Conservation (phyloP, 2,888 invertebrate species). For the Drosophila putrida region DNA sequence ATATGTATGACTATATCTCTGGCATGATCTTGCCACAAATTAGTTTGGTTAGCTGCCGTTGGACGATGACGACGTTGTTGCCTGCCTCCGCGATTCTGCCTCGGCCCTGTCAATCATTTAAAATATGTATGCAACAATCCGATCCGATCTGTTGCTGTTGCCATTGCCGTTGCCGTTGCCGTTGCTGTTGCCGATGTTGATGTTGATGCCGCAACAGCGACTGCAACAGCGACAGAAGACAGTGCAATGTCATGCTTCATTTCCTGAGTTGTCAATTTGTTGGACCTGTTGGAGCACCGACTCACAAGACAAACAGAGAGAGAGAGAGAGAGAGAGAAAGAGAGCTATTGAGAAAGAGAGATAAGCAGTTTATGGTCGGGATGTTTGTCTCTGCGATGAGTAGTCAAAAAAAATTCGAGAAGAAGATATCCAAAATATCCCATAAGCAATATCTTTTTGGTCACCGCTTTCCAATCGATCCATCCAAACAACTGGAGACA, state of each 20-base stretch:
- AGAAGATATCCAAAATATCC: constrained; percentile 20
- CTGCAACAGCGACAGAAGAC: constrained; percentile 43
- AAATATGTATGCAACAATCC: constrained; percentile 47
- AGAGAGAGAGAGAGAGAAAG: neutral
- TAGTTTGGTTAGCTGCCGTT: constrained; percentile 79
- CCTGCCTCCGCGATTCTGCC: constrained; percentile 41
- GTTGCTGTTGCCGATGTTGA: constrained; percentile 25
- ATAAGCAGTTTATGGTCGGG: constrained; percentile 50
- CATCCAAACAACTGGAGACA: constrained; percentile 15
- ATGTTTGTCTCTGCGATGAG: constrained; percentile 42
- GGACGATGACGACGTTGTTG: constrained; percentile 37
- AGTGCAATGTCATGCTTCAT: constrained; percentile 84
- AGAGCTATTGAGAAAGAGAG: constrained; percentile 12
- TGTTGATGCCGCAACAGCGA: constrained; percentile 15
- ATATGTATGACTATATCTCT: constrained; percentile 79
- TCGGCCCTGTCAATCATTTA: constrained; percentile 57
- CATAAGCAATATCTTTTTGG: constrained; percentile 18
- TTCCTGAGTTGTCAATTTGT: constrained; percentile 84
- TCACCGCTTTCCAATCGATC: constrained; percentile 38
- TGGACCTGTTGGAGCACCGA: constrained; percentile 49
- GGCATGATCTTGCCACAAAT: constrained; percentile 81
- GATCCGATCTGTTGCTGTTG: constrained; percentile 26
- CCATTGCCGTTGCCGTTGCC: constrained; percentile 14
- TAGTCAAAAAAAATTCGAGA: constrained; percentile 34
- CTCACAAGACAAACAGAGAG: constrained; percentile 9